Percentiles rank a stretch among this genome's conserved stretches.
These are phyloP conservation scores for Heliconius cydno DNA, from an alignment of 2,888 invertebrate species.

Conservation along the genomic window DNA sequence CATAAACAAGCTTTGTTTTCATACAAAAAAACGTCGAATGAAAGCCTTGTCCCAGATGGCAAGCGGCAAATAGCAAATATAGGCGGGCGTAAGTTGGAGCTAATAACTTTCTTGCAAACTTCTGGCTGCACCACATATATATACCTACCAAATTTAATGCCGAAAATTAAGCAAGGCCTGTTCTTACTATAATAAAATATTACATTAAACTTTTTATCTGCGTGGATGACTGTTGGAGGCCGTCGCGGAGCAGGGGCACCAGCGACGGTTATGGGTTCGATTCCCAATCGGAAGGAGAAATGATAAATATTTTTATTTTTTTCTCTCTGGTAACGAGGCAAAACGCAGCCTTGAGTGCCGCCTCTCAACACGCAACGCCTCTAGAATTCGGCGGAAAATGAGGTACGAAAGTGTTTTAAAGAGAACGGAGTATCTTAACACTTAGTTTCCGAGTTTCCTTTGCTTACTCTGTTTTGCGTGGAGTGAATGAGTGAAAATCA, in stretches of 20 bases:
- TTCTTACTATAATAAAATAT: neutral
- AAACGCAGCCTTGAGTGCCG: neutral
- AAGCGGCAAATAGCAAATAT: constrained; percentile 30
- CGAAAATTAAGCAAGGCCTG: constrained; percentile 5
- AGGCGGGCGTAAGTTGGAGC: constrained; percentile 30
- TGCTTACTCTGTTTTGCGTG: too few relatives aligned
- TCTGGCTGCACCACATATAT: constrained; percentile 24
- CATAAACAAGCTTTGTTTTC: constrained; percentile 34
- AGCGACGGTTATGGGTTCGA: neutral
- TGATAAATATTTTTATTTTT: neutral
- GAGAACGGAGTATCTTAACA: too few relatives aligned
- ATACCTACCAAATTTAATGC: constrained; percentile 1
- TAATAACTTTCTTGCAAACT: constrained; percentile 30
- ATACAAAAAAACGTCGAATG: constrained; percentile 17
- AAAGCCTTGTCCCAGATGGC: constrained; percentile 31
- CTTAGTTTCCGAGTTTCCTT: too few relatives aligned
- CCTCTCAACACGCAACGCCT: neutral
- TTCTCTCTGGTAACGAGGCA: too few relatives aligned
- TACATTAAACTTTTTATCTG: neutral
- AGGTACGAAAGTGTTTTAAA: too few relatives aligned
- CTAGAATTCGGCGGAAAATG: neutral
- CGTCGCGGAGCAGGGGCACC: neutral
- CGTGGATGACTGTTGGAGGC: too few relatives aligned
- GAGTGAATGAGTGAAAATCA: too few relatives aligned
- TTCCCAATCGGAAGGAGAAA: neutral